Evolutionary conservation across 1,140 invertebrate species (phyloP).

Genomic region (Trichonephila inaurata): DNA sequence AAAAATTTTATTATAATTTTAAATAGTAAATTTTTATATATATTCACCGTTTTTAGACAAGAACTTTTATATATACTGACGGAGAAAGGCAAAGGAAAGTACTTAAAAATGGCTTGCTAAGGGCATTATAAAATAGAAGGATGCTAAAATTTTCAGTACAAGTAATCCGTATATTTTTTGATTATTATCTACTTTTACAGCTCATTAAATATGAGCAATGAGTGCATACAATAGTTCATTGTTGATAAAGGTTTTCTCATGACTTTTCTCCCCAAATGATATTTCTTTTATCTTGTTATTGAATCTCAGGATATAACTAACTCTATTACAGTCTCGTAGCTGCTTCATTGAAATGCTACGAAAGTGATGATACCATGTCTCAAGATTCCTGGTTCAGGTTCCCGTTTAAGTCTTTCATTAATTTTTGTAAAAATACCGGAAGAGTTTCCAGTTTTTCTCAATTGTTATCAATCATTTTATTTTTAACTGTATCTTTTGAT

Average conservation of each 20-base stretch:
- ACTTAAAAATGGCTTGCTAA: too few relatives aligned
- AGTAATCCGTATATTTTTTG: too few relatives aligned
- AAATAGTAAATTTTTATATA: too few relatives aligned
- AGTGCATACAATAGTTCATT: neutral
- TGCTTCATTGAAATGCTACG: slow-evolving; percentile 52
- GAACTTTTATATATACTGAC: too few relatives aligned
- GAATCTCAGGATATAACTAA: slow-evolving; percentile 54
- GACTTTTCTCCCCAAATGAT: neutral
- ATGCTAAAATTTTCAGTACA: too few relatives aligned
- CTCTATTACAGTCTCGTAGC: slow-evolving; percentile 60
- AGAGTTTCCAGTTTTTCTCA: slow-evolving; percentile 74
- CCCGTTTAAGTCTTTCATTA: slow-evolving; percentile 73
- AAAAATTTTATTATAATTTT: too few relatives aligned
- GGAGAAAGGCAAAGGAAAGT: too few relatives aligned
- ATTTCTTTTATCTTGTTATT: slow-evolving; percentile 4
- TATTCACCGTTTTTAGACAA: too few relatives aligned
- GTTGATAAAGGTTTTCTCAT: neutral
- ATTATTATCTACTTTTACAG: too few relatives aligned
- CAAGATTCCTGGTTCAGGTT: slow-evolving; percentile 60
- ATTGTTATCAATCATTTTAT: slow-evolving; percentile 74
- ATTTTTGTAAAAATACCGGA: slow-evolving; percentile 53
- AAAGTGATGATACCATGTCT: slow-evolving; percentile 45
- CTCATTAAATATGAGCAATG: too few relatives aligned
- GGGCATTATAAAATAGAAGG: too few relatives aligned
- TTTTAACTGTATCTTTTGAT: slow-evolving; percentile 76